Evolutionary conservation across 1,140 invertebrate genomes (phyloP), one percentile per base, ranked within the genome.

Genomic region (Nylanderia fulva): DNA sequence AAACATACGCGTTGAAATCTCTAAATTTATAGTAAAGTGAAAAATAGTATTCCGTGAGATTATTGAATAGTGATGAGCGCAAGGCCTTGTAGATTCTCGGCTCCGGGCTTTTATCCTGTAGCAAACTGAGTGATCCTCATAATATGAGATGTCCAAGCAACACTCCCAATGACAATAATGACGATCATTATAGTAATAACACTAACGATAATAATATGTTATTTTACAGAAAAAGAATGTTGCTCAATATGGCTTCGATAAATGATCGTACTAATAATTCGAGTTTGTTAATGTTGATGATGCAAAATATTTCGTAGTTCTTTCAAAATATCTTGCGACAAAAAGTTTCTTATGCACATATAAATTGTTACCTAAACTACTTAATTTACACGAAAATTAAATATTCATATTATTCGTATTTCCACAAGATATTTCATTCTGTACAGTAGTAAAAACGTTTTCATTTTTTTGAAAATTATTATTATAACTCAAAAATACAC

Each of bases 21-120:
- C 6, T 13, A 0, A 6, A 36, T 66, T 66, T 77, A 48, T 18
- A 52, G 18, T 60, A 68, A 87, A 86, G 66, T 15, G 24, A 75
- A 68, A 76, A 83, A 18, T 27, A 52, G 9, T 21, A 36, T 39
- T 48, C n/a, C 21, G 58, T 42, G 85, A 87, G 85, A 87, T 91
- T 92, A 92, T 92, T 92, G 88, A 92, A 92, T 91, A 92, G 90
- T 82, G 91, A 92, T 90, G 89, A 91, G 85, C 91, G 86, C 58
- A 42, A 56, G 86, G 87, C 27, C 42, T 82, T 60, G 83, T 85
- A 24, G 4, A n/a, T 11, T 36, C 29, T 77, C 60, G 45, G 4
- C 39, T 18, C 11, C 36, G 3, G 11, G 6, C 2, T n/a, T 74
- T 83, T 52, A 68, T 72, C 18, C 21, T 48, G 36, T 45, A 21